Evolutionary conservation across 2,113 vertebrate species (phyloP), one percentile per base, ranked within the genome.

Genomic region (Orientallactaga bullata): DNA sequence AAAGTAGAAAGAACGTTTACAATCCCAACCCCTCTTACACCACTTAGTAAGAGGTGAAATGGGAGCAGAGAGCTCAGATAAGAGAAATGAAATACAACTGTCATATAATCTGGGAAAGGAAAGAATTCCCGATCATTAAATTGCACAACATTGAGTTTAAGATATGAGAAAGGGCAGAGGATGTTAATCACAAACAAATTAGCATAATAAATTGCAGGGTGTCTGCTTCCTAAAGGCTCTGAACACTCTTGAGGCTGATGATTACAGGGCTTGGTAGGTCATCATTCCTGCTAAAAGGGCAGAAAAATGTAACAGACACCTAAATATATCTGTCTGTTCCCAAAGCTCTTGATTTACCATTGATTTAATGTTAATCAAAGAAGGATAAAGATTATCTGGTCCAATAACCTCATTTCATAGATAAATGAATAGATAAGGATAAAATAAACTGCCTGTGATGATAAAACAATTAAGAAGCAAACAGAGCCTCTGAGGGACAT

Each of bases 121-220:
- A 94, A 95, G 69, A 93, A 88, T 84, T 85, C 68, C 65, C 65
- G 72, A 77, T 69, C 68, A 90, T 93, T 91, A 96, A 89, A 83
- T 88, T 93, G 77, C 47, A 84, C 71, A 94, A 80, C 80, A 82
- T 55, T 51, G 89, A 69, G 74, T 58, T 68, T 88, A 23, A 83
- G 35, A 92, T 74, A 72, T 16, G 17, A 93, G 69, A 93, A 92
- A 79, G 69, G 88, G 73, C 88, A 92, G 60, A 95, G 51, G 61
- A 82, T 72, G 60, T 76, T 88, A 92, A 95, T 82, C 66, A 88
- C 68, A 93, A 94, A 89, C 42, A 94, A 94, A 95, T 93, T 51
- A 87, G 35, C 30, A 55, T 86, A 60, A 91, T 39, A 74, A 76
- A 91, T 72, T 83, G 63, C 24, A 77, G 42, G 24, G 20, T 69